These are phyloP conservation scores for Idaea aversata DNA, from an alignment of 2,888 invertebrate genomes.

Conservation along the genomic window DNA sequence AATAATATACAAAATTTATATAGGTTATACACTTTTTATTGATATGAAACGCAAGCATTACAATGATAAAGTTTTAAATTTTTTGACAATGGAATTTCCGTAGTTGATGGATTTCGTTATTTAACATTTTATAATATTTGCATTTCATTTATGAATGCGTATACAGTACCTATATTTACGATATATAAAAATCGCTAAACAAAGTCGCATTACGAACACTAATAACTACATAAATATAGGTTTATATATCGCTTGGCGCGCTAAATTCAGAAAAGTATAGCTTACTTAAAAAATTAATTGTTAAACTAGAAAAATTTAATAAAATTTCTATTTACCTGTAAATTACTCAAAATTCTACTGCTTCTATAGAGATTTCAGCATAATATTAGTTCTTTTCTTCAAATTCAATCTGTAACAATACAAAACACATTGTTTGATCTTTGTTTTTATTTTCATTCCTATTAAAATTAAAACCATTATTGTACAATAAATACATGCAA, in stretches of 20 bases:
- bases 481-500: slow-evolving; percentile 30
- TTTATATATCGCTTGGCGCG: neutral
- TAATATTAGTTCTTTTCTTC: neutral
- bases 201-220: neutral
- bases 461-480: slow-evolving; percentile 20
- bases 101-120: neutral
- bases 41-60: slow-evolving; percentile 11
- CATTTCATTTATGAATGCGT: neutral
- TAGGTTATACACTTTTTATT: slow-evolving; percentile 7
- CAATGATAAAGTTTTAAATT: neutral
- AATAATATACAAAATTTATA: slow-evolving; percentile 46
- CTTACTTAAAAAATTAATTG: neutral
- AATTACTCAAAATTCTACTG: neutral
- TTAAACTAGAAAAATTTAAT: neutral
- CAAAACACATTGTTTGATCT: slow-evolving; percentile 42
- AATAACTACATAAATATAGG: neutral
- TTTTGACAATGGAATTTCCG: neutral
- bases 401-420: slow-evolving; percentile 45
- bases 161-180: too few relatives aligned
- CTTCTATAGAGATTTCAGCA: neutral
- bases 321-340: slow-evolving; percentile 15
- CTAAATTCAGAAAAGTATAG: neutral
- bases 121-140: neutral
- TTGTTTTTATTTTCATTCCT: slow-evolving; percentile 17
- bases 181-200: slow-evolving; percentile 5